Conservation (phyloP, 2,113 vertebrate genomes). For the Notiomystis cincta region DNA sequence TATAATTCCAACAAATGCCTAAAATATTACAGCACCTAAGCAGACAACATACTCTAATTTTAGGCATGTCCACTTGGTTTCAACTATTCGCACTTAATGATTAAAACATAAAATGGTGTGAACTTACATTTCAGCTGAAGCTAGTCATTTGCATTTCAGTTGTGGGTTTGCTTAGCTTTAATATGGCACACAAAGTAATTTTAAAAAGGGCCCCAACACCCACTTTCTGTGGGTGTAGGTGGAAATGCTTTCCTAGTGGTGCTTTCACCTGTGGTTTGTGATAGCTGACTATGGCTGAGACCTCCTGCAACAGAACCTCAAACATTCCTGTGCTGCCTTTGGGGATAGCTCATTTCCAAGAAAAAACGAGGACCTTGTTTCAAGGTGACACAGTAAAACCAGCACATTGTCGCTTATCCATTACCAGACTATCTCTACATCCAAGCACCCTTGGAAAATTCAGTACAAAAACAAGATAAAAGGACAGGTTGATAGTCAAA, state of each 20-base stretch:
- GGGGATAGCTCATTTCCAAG: neutral
- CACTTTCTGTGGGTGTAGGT: neutral
- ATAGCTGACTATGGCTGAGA: neutral
- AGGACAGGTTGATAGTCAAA: neutral
- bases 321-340: neutral
- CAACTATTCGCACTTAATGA: neutral
- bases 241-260: neutral
- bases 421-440: neutral
- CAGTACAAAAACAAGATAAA: neutral
- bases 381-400: neutral
- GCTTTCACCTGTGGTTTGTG: neutral
- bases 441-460: neutral
- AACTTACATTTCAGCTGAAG: neutral
- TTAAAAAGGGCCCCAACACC: neutral
- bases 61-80: neutral
- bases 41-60: neutral
- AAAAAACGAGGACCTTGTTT: rapidly evolving
- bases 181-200: neutral
- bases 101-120: neutral
- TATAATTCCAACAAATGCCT: neutral
- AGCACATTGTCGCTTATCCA: neutral
- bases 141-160: neutral
- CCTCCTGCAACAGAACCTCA: neutral
- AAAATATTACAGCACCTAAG: neutral
- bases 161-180: neutral